Evolutionary conservation across 2,888 invertebrate genomes (phyloP), one percentile per base, ranked within the genome.

Genomic region (Alviniconcha strummeri): DNA sequence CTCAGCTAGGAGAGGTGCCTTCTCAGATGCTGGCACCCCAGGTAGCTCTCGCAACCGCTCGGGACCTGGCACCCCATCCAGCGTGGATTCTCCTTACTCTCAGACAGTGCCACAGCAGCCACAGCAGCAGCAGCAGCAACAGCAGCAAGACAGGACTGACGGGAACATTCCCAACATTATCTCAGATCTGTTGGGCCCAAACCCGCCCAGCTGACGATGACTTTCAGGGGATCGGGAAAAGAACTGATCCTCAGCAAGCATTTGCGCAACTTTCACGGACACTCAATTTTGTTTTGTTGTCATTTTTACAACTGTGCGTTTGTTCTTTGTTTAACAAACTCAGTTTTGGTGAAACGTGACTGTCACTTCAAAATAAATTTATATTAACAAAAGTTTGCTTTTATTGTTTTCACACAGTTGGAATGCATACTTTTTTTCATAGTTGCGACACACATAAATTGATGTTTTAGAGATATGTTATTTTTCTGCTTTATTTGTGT

Each of bases 91-190:
- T 19, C 80, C 79, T n/a, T 83, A 72, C 36, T 71, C 83, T 6
- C 78, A 75, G 64, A 54, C 56, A 55, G 60, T 56, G 36, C 55
- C 17, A 54, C 54, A 19, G 57, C 74, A 36, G 19, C 55, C 52
- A 36, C n/a, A 19, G 6, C 64, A 52, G 9, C 69, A 60, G 54
- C 79, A 67, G 36, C 80, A 69, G n/a, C 76, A 76, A 19, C 69
- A 67, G 54, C 74, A 81, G 75, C 74, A 75, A 5, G n/a, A 9
- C 36, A 75, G 64, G 6, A 19, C 7, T n/a, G 77, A 76, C 7
- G 77, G 76, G 13, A 82, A 82, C 69, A 82, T 82, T n/a, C 82
- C 82, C 5, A 76, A 54, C n/a, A 67, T 82, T 8, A 82, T 82
- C 52, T 56, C 76, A 7, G 82, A 82, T 54, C 17, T 82, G 19